phyloP scores from a whole-genome alignment of 2,888 invertebrate genomes.

The Alsophila aescularia region DNA sequence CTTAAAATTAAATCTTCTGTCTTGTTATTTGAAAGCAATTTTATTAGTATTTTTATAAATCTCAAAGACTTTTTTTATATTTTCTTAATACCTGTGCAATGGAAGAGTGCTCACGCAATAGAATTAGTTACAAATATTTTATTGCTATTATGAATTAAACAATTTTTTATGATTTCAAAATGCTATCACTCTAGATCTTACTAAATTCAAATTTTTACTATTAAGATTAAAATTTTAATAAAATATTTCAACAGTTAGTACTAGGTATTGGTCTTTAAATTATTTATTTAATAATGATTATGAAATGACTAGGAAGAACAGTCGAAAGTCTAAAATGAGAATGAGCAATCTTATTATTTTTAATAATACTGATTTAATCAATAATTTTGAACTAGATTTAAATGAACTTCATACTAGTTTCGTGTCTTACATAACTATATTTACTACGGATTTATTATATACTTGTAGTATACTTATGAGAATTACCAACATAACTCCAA shows the following conservation, averaged over 20 bases:
- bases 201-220: conserved; percentile 59
- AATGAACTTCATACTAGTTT: conserved; percentile 13
- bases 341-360: conserved; percentile 60
- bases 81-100: conserved; percentile 44
- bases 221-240: conserved; percentile 64
- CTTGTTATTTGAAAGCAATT: conserved; percentile 2
- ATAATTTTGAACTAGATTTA: conserved; percentile 26
- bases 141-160: conserved; percentile 64
- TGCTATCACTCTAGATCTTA: conserved; percentile 64
- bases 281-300: conserved; percentile 53
- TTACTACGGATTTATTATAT: not conserved
- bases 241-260: conserved; percentile 72
- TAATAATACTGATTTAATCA: conserved; percentile 40
- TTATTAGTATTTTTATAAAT: conserved; percentile 7
- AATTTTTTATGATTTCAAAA: conserved; percentile 51
- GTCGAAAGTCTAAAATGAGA: conserved; percentile 54
- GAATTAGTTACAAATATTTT: conserved; percentile 58
- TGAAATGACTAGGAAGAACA: conserved; percentile 67
- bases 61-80: conserved; percentile 25
- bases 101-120: conserved; percentile 62
- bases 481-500: too few species aligned
- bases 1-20: not conserved
- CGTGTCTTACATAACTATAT: not conserved
- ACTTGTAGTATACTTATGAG: too few species aligned
- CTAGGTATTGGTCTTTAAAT: conserved; percentile 81